These are phyloP conservation scores for Boulengeromyrus knoepffleri DNA, from an alignment of 2,113 vertebrate species.

Conservation along the genomic window DNA sequence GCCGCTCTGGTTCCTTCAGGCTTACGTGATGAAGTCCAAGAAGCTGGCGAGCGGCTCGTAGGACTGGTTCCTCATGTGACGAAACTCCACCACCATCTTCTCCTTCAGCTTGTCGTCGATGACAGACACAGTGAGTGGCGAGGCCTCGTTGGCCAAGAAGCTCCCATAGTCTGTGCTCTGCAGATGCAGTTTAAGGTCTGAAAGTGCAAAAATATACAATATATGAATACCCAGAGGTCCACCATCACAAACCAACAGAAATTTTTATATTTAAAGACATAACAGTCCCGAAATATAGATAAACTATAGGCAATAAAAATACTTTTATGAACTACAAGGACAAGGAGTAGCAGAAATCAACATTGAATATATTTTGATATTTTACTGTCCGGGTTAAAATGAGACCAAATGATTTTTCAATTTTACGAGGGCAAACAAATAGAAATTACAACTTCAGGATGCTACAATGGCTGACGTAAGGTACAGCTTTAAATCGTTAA, in stretches of 20 bases:
- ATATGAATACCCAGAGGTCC: background rate
- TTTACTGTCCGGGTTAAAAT: background rate
- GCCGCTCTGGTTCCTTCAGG: background rate
- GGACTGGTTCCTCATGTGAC: conserved; percentile 96
- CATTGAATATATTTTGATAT: background rate
- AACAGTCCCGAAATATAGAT: background rate
- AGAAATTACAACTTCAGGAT: background rate
- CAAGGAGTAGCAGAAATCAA: background rate
- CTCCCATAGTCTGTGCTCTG: conserved; percentile 98
- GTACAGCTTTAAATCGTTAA: background rate
- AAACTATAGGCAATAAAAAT: background rate
- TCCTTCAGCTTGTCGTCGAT: conserved; percentile 98
- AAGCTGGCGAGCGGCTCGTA: conserved; percentile 94
- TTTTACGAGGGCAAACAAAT: background rate
- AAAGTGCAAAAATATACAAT: background rate
- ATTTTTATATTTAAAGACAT: background rate
- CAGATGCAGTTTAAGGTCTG: conserved; percentile 92
- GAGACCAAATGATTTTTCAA: background rate
- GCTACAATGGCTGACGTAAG: background rate
- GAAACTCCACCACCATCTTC: conserved; percentile 98
- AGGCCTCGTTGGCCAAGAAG: conserved; percentile 92
- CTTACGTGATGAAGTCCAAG: conserved; percentile 96
- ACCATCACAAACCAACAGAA: background rate
- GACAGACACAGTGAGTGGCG: conserved; percentile 87
- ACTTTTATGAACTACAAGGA: background rate